Conservation (phyloP, 2,888 invertebrate genomes). For the Spodoptera picta region DNA sequence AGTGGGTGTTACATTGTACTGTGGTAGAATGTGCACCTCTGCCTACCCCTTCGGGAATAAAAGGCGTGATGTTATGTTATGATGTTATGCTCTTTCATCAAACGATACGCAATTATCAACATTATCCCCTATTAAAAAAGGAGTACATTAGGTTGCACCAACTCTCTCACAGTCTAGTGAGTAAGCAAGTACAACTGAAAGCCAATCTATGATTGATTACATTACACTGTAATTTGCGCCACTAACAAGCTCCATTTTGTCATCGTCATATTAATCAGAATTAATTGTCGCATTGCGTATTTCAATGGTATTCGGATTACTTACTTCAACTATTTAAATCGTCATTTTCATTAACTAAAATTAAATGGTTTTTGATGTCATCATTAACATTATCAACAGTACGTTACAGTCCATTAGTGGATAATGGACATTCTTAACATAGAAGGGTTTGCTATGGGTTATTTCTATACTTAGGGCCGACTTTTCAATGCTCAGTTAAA, state of each 20-base stretch:
- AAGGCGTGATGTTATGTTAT: no score
- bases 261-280: constrained; percentile 28
- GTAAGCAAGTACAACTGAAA: constrained; percentile 14
- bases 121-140: constrained; percentile 16
- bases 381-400: no score
- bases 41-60: no score
- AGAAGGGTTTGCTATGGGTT: no score
- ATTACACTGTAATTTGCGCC: constrained; percentile 29
- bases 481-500: no score
- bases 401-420: no score
- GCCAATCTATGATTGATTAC: constrained; percentile 36
- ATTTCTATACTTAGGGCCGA: no score
- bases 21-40: no score
- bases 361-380: no score
- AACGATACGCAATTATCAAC: constrained; percentile 5
- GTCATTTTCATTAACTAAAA: no score
- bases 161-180: constrained; percentile 21
- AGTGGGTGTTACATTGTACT: no score
- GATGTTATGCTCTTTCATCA: constrained; percentile 4
- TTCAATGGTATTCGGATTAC: neutral
- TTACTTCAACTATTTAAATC: neutral
- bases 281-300: constrained; percentile 28
- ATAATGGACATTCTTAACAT: no score
- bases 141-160: constrained; percentile 22
- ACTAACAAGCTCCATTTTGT: constrained; percentile 33